Evolutionary conservation across 2,797 vertebrate genomes (phyloP).

Genomic region (Scolopax bukidnonensis): DNA sequence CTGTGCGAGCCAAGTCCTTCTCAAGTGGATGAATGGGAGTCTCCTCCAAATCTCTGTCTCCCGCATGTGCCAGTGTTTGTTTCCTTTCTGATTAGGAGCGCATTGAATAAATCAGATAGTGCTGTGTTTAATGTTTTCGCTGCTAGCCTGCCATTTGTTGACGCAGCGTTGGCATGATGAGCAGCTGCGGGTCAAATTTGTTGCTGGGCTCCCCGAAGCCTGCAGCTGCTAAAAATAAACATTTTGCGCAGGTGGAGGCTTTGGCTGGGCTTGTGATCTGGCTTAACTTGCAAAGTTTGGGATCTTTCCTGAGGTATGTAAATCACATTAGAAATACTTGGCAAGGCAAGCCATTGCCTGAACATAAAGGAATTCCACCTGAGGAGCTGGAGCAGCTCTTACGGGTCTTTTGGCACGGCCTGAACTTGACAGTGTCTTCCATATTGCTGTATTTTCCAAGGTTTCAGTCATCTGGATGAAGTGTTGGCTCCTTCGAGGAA

Average conservation of each 20-base stretch:
- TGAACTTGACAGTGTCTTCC: neutral
- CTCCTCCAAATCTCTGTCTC: neutral
- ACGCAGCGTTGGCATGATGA: slow-evolving; percentile 31
- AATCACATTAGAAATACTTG: slow-evolving; percentile 57
- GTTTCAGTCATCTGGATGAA: neutral
- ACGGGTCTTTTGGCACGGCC: neutral
- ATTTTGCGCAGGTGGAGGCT: slow-evolving; percentile 61
- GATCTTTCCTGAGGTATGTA: slow-evolving; percentile 59
- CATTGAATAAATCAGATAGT: neutral
- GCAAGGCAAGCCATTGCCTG: slow-evolving; percentile 43
- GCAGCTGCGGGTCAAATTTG: slow-evolving; percentile 60
- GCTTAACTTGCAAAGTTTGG: slow-evolving; percentile 55
- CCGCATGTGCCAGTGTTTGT: neutral
- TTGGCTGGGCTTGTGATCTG: slow-evolving; percentile 64
- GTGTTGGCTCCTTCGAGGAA: neutral
- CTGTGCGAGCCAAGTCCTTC: neutral
- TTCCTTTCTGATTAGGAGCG: slow-evolving; percentile 1
- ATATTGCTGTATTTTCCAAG: neutral
- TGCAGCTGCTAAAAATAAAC: slow-evolving; percentile 70
- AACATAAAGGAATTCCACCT: slow-evolving; percentile 49
- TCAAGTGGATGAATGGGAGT: neutral
- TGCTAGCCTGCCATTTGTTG: slow-evolving; percentile 61
- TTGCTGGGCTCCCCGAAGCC: slow-evolving; percentile 43
- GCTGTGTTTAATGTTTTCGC: neutral
- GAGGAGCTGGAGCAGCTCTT: neutral